Percentiles rank a stretch among this genome's conserved stretches.
phyloP scores from a whole-genome alignment of 2,888 invertebrate species.

The Tachina grossa region DNA sequence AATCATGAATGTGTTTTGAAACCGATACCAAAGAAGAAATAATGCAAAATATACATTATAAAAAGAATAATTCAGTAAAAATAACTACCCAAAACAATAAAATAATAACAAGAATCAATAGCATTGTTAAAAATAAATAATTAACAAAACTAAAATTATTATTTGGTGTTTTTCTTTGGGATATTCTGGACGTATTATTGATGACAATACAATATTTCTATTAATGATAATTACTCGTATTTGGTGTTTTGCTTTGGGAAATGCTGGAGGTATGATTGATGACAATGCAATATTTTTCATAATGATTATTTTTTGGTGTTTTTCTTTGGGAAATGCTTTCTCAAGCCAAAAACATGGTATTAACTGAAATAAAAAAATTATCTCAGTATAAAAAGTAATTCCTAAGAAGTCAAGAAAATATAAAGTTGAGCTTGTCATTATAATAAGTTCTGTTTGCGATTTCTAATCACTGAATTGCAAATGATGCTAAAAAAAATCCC shows the following conservation, averaged over 20 bases:
- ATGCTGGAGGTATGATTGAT: neutral
- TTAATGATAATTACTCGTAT: no score
- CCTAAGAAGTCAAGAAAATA: no score
- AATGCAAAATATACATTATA: constrained; percentile 33
- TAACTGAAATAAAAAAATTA: no score
- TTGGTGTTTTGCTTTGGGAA: no score
- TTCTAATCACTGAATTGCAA: no score
- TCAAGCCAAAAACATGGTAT: no score
- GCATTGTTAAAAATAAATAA: constrained; percentile 53
- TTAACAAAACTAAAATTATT: constrained; percentile 13
- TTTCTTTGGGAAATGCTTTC: no score
- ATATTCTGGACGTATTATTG: constrained; percentile 29
- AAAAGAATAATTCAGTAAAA: constrained; percentile 25
- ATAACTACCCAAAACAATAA: constrained; percentile 57
- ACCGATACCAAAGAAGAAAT: constrained; percentile 68
- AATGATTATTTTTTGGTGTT: no score
- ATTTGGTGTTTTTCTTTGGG: constrained; percentile 33
- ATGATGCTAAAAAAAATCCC: no score
- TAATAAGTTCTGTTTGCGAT: no score
- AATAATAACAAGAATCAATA: constrained; percentile 57
- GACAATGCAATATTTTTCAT: neutral
- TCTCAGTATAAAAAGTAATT: no score
- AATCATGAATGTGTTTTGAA: constrained; percentile 48
- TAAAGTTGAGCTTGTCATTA: no score
- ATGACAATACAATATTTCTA: neutral